These are phyloP conservation scores for Phocides pigmalion DNA, from an alignment of 1,140 invertebrate genomes.

Conservation along the genomic window DNA sequence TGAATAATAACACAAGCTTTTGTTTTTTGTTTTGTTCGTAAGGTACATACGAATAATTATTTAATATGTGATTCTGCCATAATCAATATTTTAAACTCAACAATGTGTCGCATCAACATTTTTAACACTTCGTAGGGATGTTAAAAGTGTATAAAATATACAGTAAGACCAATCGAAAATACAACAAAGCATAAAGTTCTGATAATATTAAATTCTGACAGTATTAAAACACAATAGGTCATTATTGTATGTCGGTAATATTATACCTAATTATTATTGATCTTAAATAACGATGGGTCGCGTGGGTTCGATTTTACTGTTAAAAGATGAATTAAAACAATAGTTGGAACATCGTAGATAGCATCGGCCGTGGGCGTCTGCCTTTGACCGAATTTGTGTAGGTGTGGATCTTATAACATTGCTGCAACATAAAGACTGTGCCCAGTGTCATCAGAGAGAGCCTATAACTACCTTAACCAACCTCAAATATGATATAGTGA, in stretches of 20 bases:
- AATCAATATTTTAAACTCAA: too few species aligned
- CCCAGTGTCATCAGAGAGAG: background rate
- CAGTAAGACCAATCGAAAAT: too few species aligned
- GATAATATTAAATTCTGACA: background rate
- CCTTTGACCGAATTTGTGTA: slow-evolving; percentile 29
- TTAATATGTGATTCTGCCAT: too few species aligned
- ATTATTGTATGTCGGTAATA: slow-evolving; percentile 4
- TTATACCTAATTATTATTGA: slow-evolving; percentile 19
- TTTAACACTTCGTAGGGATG: too few species aligned
- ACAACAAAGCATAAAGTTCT: too few species aligned
- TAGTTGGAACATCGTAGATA: slow-evolving; percentile 29
- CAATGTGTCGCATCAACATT: too few species aligned
- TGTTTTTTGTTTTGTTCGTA: too few species aligned
- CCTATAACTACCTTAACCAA: background rate
- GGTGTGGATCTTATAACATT: slow-evolving; percentile 30
- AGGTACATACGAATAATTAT: too few species aligned
- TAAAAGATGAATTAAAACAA: slow-evolving; percentile 34
- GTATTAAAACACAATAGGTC: background rate
- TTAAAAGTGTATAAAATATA: too few species aligned
- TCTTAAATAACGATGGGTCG: slow-evolving; percentile 1
- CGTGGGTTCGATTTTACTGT: slow-evolving; percentile 28
- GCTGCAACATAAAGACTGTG: background rate
- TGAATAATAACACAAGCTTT: too few species aligned
- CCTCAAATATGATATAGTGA: too few species aligned
- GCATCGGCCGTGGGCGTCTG: slow-evolving; percentile 20